Base-by-base conservation (phyloP, 2,888 invertebrate species). In the Meliscaeva auricollis region DNA sequence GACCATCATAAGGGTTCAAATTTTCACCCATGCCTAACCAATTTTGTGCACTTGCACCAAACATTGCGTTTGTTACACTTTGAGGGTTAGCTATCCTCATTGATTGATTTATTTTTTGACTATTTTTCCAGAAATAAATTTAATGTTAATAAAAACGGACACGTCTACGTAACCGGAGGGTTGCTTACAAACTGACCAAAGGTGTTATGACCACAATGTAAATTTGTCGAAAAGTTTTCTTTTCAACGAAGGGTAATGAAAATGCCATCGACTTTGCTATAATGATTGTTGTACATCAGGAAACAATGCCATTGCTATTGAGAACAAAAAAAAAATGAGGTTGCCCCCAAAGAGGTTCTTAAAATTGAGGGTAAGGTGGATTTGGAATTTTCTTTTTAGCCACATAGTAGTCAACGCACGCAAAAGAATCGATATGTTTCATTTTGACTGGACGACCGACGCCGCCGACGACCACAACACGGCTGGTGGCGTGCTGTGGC, bases 161-260 rank as follows among this genome's bases (percentile, higher is more conserved):
- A 87, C 72, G 77, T 87, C 84, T 82, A 89, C 89, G 87, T 87
- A 82, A 87, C 89, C 87, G 89, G 88, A 91, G 90, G 90, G 91
- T 90, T 90, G 90, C 88, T 88, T 89, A 88, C 76, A 89, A 89
- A 91, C 91, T 91, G 91, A 91, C 91, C 91, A 89, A 73, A 73
- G 80, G 76, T 77, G 76, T 80, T 87, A 70, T 87, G 82, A 62
- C 80, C 77, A 78, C 87, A 75, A 80, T 73, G 80, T 77, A 75
- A 78, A 76, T 76, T 81, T 60, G 26, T 81, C 44, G 62, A 68
- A 85, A 80, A 41, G 46, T 54, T 75, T 38, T 68, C n/a, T 30
- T 62, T 73, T 52, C 66, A 64, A 78, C 73, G 48, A 81, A 75
- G 75, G 78, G 84, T 81, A 84, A 69, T 78, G 60, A 68, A 62